Evolutionary conservation across 2,797 vertebrate genomes (phyloP).

Genomic region (Poecilia wingei): DNA sequence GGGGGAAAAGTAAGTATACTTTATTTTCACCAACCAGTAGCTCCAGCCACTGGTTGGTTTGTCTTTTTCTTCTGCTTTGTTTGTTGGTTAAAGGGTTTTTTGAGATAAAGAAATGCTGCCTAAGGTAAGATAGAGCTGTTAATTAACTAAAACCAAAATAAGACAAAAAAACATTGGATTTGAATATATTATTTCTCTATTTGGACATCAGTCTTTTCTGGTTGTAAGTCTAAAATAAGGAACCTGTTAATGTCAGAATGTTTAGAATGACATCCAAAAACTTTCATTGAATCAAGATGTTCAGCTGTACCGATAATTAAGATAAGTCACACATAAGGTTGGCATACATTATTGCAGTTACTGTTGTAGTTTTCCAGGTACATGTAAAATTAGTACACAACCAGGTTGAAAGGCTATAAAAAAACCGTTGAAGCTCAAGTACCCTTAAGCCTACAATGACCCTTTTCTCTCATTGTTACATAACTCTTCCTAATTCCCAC

Average conservation of each 20-base stretch:
- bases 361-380: conserved; percentile 12
- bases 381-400: conserved; percentile 45
- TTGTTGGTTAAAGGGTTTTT: not conserved
- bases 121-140: not conserved
- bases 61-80: not conserved
- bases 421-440: conserved; percentile 50
- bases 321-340: not conserved
- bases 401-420: conserved; percentile 40
- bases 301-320: not conserved
- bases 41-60: not conserved
- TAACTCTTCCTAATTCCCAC: conserved; percentile 34
- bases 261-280: not conserved
- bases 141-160: not conserved
- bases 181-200: not conserved
- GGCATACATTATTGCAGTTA: not conserved
- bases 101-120: not conserved
- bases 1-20: not conserved
- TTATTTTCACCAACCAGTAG: not conserved
- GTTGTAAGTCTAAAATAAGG: not conserved
- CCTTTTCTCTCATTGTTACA: conserved; percentile 30
- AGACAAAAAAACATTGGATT: not conserved
- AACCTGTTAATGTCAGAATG: not conserved
- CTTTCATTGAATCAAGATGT: not conserved
- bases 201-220: not conserved
- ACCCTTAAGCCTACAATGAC: conserved; percentile 39